Conservation (phyloP, 2,888 invertebrate genomes). For the Coenonympha glycerion region DNA sequence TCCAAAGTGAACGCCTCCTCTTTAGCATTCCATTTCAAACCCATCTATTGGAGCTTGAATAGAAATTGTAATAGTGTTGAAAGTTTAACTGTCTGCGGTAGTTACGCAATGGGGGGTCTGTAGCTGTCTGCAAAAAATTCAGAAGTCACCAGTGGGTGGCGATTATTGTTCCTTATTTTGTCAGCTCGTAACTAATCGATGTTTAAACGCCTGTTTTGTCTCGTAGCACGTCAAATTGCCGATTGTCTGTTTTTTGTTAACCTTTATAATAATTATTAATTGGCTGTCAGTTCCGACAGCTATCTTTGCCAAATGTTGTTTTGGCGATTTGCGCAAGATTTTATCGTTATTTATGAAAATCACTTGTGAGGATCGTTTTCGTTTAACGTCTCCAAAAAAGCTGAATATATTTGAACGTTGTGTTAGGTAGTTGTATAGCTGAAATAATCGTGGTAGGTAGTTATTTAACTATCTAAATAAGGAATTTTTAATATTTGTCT, state of each 20-base stretch:
- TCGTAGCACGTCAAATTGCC: conserved; percentile 28
- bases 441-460: too few relatives aligned
- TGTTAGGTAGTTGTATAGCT: too few relatives aligned
- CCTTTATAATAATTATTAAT: conserved; percentile 12
- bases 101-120: conserved; percentile 39
- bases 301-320: conserved; percentile 13
- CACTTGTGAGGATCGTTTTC: too few relatives aligned
- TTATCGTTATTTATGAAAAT: too few relatives aligned
- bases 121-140: conserved; percentile 41
- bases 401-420: too few relatives aligned
- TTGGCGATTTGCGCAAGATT: conserved; percentile 14
- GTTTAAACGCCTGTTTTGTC: conserved; percentile 30
- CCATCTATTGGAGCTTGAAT: not conserved
- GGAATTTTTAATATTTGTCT: too few relatives aligned
- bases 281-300: conserved; percentile 17
- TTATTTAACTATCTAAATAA: too few relatives aligned
- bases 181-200: conserved; percentile 41
- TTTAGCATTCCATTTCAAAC: conserved; percentile 10
- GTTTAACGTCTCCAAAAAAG: too few relatives aligned
- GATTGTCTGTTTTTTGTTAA: conserved; percentile 15
- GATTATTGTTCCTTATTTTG: conserved; percentile 37
- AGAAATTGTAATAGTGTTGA: conserved; percentile 37
- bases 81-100: conserved; percentile 47
- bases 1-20: conserved; percentile 37
- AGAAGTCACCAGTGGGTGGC: conserved; percentile 30